Conservation (phyloP, 1,140 invertebrate genomes). For the Battus philenor region DNA sequence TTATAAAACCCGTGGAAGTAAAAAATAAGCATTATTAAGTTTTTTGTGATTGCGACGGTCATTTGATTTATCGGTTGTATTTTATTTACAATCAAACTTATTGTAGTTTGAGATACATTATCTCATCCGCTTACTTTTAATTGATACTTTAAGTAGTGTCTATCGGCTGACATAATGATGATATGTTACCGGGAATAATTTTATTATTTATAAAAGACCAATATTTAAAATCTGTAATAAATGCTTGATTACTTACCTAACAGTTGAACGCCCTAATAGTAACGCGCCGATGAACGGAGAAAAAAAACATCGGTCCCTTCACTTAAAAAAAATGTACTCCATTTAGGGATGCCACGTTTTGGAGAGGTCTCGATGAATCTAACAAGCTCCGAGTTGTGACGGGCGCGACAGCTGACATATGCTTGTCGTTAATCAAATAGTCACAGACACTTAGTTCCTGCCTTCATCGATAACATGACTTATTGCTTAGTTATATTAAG, state of each 20-base stretch:
- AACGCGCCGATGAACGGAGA: neutral
- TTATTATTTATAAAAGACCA: neutral
- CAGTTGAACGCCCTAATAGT: neutral
- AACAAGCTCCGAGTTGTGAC: slow-evolving; percentile 67
- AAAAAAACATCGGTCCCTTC: slow-evolving; percentile 51
- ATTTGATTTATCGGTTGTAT: too few relatives aligned
- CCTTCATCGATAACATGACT: slow-evolving; percentile 35
- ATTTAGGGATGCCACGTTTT: slow-evolving; percentile 50
- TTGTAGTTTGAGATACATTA: too few relatives aligned
- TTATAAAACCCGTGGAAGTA: too few relatives aligned
- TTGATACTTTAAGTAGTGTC: neutral
- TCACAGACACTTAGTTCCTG: slow-evolving; percentile 44
- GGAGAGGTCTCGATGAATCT: slow-evolving; percentile 55
- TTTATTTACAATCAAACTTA: too few relatives aligned
- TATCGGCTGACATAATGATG: too few relatives aligned
- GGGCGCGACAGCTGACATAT: slow-evolving; percentile 68
- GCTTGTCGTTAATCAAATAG: slow-evolving; percentile 61
- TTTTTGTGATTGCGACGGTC: too few relatives aligned
- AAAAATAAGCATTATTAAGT: too few relatives aligned
- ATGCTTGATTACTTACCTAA: neutral
- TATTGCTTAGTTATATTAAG: too few relatives aligned
- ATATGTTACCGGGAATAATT: neutral
- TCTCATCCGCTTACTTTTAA: neutral
- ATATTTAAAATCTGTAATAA: neutral
- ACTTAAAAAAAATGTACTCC: slow-evolving; percentile 55